phyloP scores from a whole-genome alignment of 2,113 vertebrate species.

The Ptyas mucosa region DNA sequence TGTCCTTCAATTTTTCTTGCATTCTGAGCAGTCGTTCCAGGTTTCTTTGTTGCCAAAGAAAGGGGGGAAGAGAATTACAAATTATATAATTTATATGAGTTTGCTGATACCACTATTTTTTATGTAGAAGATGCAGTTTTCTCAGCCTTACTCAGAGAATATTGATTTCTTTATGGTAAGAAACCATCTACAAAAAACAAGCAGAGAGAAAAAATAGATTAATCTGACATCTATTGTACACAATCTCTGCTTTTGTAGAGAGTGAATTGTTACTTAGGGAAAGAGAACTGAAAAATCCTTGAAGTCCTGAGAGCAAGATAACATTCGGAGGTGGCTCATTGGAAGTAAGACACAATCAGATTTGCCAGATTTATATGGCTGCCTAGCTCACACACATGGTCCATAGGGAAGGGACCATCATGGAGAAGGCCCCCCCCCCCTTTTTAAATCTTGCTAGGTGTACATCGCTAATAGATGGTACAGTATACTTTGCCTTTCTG shows the following conservation, averaged over 20 bases:
- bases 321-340: neutral
- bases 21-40: neutral
- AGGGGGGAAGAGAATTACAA: neutral
- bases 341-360: neutral
- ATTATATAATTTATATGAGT: neutral
- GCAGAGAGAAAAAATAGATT: neutral
- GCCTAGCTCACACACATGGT: neutral
- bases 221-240: neutral
- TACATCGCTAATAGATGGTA: neutral
- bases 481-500: neutral
- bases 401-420: neutral
- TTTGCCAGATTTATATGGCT: neutral
- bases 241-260: neutral
- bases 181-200: neutral
- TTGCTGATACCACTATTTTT: neutral
- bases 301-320: neutral
- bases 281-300: neutral
- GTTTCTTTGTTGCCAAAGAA: neutral
- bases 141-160: neutral
- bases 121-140: neutral
- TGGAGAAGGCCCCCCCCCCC: neutral
- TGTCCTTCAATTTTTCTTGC: neutral
- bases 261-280: neutral
- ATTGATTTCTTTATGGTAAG: neutral
- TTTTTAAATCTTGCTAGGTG: neutral